Conservation (phyloP, 1,140 invertebrate genomes). For the Pogonomyrmex barbatus region DNA sequence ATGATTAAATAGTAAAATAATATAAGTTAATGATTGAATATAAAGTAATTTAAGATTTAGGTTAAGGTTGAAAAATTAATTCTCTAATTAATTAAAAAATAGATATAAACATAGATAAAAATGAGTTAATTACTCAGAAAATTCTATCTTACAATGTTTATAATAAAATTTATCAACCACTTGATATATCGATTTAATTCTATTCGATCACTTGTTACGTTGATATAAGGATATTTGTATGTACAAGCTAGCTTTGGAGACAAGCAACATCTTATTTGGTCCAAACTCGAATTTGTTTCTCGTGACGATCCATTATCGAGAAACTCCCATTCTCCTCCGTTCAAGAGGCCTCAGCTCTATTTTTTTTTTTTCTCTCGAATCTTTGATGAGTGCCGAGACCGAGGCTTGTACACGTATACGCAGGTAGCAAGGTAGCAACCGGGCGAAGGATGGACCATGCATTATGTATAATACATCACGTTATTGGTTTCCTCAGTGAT, state of each 20-base stretch:
- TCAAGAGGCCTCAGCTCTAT: constrained; percentile 14
- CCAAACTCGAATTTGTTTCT: constrained; percentile 79
- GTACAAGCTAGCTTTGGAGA: constrained; percentile 7
- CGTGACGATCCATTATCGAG: constrained; percentile 79
- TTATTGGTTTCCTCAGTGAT: constrained; percentile 86
- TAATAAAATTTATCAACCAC: neutral
- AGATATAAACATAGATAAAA: neutral
- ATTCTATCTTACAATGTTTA: neutral
- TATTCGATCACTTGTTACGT: neutral
- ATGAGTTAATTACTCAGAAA: neutral
- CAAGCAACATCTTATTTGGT: constrained; percentile 28
- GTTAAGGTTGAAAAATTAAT: neutral
- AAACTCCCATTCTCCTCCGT: constrained; percentile 25
- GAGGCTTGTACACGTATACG: constrained; percentile 72
- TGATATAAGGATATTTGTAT: constrained; percentile 8
- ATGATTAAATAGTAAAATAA: no score
- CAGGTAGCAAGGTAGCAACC: constrained; percentile 75
- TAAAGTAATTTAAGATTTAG: neutral
- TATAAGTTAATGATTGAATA: neutral
- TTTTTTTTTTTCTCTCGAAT: constrained; percentile 57
- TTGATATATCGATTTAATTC: neutral
- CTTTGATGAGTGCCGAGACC: constrained; percentile 55
- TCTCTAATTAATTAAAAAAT: constrained; percentile 6
- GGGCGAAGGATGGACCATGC: constrained; percentile 81
- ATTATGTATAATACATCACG: constrained; percentile 87